Conservation (phyloP, 2,888 invertebrate genomes). For the Zygogramma bicolorata region DNA sequence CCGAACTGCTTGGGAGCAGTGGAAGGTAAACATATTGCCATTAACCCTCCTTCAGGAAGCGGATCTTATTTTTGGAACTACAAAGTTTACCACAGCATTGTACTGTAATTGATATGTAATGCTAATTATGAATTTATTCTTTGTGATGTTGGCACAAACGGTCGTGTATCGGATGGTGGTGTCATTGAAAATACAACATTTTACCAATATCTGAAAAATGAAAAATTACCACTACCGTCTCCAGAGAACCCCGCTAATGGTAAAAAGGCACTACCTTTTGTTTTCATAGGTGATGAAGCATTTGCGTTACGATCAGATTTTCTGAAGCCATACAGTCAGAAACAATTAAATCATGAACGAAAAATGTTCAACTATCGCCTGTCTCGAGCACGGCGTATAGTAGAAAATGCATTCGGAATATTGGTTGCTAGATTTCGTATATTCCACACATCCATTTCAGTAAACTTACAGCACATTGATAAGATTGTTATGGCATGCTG, state of each 20-base stretch:
- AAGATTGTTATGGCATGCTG: constrained; percentile 42
- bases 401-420: too few species aligned
- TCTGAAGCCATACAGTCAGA: constrained; percentile 40
- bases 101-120: constrained; percentile 42
- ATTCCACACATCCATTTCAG: constrained; percentile 45
- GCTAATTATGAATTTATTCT: constrained; percentile 49
- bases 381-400: too few species aligned
- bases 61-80: constrained; percentile 54
- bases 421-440: too few species aligned
- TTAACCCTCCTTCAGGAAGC: constrained; percentile 39
- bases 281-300: constrained; percentile 51
- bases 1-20: too few species aligned
- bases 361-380: too few species aligned
- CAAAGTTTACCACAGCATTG: constrained; percentile 47
- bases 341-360: constrained; percentile 18
- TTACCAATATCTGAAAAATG: constrained; percentile 37
- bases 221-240: constrained; percentile 20
- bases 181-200: constrained; percentile 45
- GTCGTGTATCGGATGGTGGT: too few species aligned
- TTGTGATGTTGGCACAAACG: constrained; percentile 45
- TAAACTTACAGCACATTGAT: constrained; percentile 23
- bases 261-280: constrained; percentile 28
- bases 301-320: constrained; percentile 43
- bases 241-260: constrained; percentile 10
- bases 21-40: constrained; percentile 51